Evolutionary conservation across 1,140 invertebrate genomes (phyloP).

Genomic region (Tetramorium alpestre): DNA sequence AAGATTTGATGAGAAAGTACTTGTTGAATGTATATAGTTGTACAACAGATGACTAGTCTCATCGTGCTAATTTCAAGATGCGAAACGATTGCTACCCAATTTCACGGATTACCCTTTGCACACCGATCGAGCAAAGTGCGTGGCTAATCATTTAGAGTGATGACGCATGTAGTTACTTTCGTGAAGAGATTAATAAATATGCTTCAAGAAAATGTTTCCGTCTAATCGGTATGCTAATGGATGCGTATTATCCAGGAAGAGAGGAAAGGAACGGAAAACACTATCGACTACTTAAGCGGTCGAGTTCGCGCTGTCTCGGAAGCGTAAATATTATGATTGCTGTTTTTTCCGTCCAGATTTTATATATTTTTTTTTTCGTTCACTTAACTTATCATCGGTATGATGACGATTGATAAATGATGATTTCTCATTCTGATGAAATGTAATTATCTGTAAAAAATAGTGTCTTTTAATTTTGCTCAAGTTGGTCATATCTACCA

Average conservation of each 20-base stretch:
- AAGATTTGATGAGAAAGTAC: conserved; percentile 4
- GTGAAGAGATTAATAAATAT: conserved; percentile 19
- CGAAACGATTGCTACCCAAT: background rate
- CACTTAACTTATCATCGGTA: background rate
- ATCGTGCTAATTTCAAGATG: background rate
- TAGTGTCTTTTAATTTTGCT: conserved; percentile 13
- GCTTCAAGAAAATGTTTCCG: conserved; percentile 2
- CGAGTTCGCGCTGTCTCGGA: background rate
- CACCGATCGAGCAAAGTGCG: background rate
- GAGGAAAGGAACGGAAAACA: background rate
- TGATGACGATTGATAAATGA: background rate
- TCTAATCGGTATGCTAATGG: conserved; percentile 28
- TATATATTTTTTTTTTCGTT: background rate
- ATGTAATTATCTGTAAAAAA: conserved; percentile 4
- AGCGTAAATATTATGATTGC: conserved; percentile 6
- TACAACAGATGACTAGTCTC: background rate
- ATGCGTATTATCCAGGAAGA: background rate
- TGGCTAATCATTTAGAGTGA: background rate
- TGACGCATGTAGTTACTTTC: background rate
- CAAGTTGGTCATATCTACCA: conserved; percentile 15
- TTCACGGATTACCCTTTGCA: background rate
- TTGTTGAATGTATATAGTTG: background rate
- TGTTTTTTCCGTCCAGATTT: background rate
- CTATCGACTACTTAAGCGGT: background rate
- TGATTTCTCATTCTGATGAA: conserved; percentile 19